Evolutionary conservation across 1,140 invertebrate genomes (phyloP), one percentile per base, ranked within the genome.

Genomic region (Drosophila melanogaster): DNA sequence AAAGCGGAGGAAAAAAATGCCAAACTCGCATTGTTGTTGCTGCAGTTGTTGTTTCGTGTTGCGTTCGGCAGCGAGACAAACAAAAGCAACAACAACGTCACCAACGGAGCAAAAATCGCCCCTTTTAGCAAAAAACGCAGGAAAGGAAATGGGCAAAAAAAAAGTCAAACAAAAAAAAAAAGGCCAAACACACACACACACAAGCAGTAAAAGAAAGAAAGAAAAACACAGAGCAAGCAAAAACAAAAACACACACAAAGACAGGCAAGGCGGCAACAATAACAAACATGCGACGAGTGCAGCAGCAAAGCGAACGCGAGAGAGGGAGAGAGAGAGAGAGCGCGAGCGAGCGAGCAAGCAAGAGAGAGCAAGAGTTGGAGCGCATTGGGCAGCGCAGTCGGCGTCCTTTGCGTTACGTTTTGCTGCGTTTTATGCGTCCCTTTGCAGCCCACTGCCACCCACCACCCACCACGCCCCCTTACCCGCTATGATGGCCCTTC

Each of bases 21-120:
- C 30, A n/a, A 26, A 4, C 12, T 37, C 17, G 44, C 15, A 14
- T 26, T 50, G 47, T 50, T 50, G 47, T 50, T 33, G 24, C 17
- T 35, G 49, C n/a, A 35, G 30, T 53, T 59, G 57, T 77, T 59
- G 44, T 47, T 75, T 49, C 26, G 70, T 41, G 71, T 71, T 74
- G 71, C 70, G 69, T 72, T 72, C 47, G 59, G 59, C 50, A 87
- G 77, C 58, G 80, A 83, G 84, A 79, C 81, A 73, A 76, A 75
- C 61, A 76, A 57, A 37, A 64, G 46, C 35, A 33, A 41, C 58
- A 66, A 49, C 44, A 64, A 37, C 62, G 62, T 62, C 62, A 67
- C 64, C 64, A 53, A 46, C 64, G 74, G 41, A 84, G 80, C 80
- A 84, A 84, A 83, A 83, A 83, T 84, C 79, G 79, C 80, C 79